Base-by-base conservation (phyloP, 2,113 vertebrate species). In the Canis aureus region DNA sequence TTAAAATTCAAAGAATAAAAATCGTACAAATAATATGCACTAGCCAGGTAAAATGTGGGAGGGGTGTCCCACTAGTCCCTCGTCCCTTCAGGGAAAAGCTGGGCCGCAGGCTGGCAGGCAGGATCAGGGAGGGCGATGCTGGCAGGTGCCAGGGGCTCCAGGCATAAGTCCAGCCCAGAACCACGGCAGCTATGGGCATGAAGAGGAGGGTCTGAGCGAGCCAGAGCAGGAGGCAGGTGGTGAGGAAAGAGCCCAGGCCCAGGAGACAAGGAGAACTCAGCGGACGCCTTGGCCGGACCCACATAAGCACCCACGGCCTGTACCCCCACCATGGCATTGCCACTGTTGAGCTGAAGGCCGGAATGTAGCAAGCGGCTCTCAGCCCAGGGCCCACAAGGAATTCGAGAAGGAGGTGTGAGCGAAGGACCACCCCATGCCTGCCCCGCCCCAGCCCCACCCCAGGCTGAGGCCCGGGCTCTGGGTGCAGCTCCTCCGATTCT, bases 321-420 rank as follows among this genome's bases (percentile, higher is more conserved):
- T 19, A 43, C 32, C 15, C 12, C 3, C 0, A 62, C 35, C 27
- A 20, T 2, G 8, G 71, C 22, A 0, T 25, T 35, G 3, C 57
- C 78, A 38, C 4, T 7, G 51, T 0, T 13, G 59, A n/a, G 12
- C 20, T 35, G 35, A 78, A 78, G 79, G 35, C 53, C 59, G 60
- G 32, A 79, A 22, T 0, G 9, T 32, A 32, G 60, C 11, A 1
- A 16, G 62, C 17, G 60, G 53, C 17, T 19, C 53, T 79, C 53
- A 69, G 53, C 22, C n/a, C 27, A 2, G 19, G 89, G 62, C 8
- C 60, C 38, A 29, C 67, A 38, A 59, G 53, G 88, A 79, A 53
- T 60, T 57, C 9, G 5, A 9, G 27, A 53, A 57, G 74, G 53
- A 43, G 32, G 66, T 29, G 29, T 71, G 9, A 2, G 25, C 35